Conservation (phyloP, 2,113 vertebrate genomes). For the Rynchops niger region DNA sequence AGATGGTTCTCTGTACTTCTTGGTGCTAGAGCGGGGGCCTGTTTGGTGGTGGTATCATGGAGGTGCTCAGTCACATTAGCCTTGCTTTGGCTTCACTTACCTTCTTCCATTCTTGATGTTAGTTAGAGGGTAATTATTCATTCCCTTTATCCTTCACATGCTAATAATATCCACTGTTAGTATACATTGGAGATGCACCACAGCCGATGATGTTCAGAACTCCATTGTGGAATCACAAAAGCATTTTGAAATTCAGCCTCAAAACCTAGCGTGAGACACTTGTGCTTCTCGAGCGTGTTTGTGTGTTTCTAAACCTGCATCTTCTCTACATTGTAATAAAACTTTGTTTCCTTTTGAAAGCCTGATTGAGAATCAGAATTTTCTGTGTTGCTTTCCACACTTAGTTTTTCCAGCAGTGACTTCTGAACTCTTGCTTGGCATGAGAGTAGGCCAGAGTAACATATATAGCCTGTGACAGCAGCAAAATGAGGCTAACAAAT, state of each 20-base stretch:
- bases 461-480: slow-evolving; percentile 78
- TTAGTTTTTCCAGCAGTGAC: background rate
- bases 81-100: background rate
- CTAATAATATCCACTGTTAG: background rate
- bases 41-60: no score
- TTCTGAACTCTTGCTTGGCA: background rate
- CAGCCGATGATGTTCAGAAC: background rate
- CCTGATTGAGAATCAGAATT: background rate
- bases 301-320: background rate
- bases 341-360: background rate
- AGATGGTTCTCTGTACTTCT: background rate
- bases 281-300: background rate
- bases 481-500: slow-evolving; percentile 82
- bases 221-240: background rate
- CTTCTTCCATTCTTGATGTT: background rate
- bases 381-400: background rate
- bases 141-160: background rate
- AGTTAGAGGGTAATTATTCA: background rate
- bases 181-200: background rate
- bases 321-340: background rate
- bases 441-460: slow-evolving; percentile 53
- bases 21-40: background rate
- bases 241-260: background rate
- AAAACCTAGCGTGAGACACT: background rate
- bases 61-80: background rate